Base-by-base conservation (phyloP, 2,888 invertebrate species). In the Monopis laevigella region DNA sequence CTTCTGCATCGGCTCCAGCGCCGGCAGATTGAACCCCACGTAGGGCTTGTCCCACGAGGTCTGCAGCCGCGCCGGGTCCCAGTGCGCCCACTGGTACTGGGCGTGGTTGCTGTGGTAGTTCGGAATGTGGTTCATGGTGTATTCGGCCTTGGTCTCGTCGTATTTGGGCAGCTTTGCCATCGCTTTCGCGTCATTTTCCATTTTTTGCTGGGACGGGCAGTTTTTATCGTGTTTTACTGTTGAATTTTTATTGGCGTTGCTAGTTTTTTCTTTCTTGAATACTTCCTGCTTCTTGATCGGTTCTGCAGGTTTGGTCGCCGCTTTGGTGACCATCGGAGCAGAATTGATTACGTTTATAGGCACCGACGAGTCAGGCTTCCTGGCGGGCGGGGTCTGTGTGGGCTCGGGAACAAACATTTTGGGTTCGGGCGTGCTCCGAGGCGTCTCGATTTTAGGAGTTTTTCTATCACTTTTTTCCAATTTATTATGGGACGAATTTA, bases 101-200 rank as follows among this genome's bases (percentile, higher is more conserved):
- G 80, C 65, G 46, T 82, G 82, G 1, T 84, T 81, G 35, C 86
- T 82, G 54, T 86, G 86, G 53, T 88, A 88, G 54, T 88, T 88
- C 1, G 87, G 86, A 39, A 87, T 82, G 51, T 87, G 86, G 63
- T 88, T 87, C 64, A 83, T 82, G 1, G 84, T 62, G 51, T 86
- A 87, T 51, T 87, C 88, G 0, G 87, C 77, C 54, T 84, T 84
- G 0, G 84, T 80, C 46, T 83, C 83, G 48, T 82, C 82, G 43
- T 81, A 81, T 47, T 82, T 82, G 39, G 80, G 71, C 50, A 81
- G 81, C 1, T 84, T 68, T 45, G 77, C 45, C 61, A 84, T 75
- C 62, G 84, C 84, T 48, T 82, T 83, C n/a, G 82, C 52, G 36
- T 84, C 84, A 13, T 64, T 75, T 29, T 82, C 81, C 4, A 64